These are phyloP conservation scores for Henricia sp. DNA, from an alignment of 53 echinoderm and acorn worm genomes.

Conservation along the genomic window DNA sequence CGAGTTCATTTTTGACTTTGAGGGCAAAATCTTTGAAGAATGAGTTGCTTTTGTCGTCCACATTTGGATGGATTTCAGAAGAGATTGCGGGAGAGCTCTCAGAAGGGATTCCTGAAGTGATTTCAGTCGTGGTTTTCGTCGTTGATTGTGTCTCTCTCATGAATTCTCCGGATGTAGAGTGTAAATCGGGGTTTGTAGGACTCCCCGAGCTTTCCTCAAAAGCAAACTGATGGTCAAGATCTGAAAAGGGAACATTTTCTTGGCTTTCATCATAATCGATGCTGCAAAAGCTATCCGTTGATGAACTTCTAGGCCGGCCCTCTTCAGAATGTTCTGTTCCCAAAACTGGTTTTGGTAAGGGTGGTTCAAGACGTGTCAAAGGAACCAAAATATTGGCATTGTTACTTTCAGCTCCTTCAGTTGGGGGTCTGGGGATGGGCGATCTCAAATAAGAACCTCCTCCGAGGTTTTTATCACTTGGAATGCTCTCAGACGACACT, in stretches of 20 bases:
- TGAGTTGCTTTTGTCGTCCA: too few relatives aligned
- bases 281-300: constrained; percentile 13
- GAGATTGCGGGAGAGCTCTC: too few relatives aligned
- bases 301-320: not conserved
- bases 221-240: constrained; percentile 38
- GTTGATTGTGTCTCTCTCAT: too few relatives aligned
- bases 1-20: too few relatives aligned
- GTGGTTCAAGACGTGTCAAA: constrained; percentile 47
- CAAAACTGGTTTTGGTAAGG: not conserved
- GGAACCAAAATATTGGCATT: not conserved
- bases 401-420: not conserved
- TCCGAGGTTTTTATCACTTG: not conserved
- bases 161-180: too few relatives aligned
- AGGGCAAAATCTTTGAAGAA: too few relatives aligned
- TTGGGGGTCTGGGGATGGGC: constrained; percentile 23
- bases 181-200: too few relatives aligned
- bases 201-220: not conserved
- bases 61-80: too few relatives aligned
- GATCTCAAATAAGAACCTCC: not conserved
- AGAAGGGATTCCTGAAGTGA: too few relatives aligned
- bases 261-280: constrained; percentile 24
- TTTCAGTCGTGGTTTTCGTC: too few relatives aligned
- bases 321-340: not conserved
- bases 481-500: not conserved
- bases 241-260: constrained; percentile 16